A percentile compares a stretch with the other conserved stretches of the same genome.
Conservation (phyloP, 2,888 invertebrate genomes). For the Mythimna impura region DNA sequence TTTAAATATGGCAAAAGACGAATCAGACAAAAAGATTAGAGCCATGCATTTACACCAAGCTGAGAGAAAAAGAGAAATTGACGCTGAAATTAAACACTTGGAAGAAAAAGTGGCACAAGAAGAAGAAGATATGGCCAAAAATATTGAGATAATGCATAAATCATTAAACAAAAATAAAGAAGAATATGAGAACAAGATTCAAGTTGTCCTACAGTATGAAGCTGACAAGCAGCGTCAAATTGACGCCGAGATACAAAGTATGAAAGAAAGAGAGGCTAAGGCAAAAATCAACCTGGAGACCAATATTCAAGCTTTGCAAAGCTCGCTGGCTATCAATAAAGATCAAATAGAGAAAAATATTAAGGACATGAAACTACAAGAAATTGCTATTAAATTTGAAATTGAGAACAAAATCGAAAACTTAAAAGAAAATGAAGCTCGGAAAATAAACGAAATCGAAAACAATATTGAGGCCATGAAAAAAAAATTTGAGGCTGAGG, state of each 20-base stretch:
- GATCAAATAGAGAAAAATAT: neutral
- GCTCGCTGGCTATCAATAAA: no score
- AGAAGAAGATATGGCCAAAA: neutral
- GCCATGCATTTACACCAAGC: neutral
- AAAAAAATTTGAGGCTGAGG: no score
- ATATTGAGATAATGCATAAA: neutral
- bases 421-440: slow-evolving; percentile 15
- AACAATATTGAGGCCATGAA: no score
- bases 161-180: neutral
- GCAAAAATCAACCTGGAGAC: neutral
- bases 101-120: neutral
- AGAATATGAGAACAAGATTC: slow-evolving; percentile 9
- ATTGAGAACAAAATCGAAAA: slow-evolving; percentile 15
- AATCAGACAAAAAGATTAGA: slow-evolving; percentile 15
- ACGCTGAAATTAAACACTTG: slow-evolving; percentile 21
- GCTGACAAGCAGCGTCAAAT: neutral
- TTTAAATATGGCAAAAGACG: slow-evolving; percentile 2
- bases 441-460: neutral
- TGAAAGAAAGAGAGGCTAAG: slow-evolving; percentile 12
- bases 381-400: slow-evolving; percentile 1
- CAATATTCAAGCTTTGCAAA: neutral
- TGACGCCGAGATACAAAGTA: slow-evolving; percentile 7
- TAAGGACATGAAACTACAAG: no score
- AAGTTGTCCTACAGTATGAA: slow-evolving; percentile 3
- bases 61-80: slow-evolving; percentile 18